Base-by-base conservation (phyloP, 2,113 vertebrate species). In the Oryzias celebensis region DNA sequence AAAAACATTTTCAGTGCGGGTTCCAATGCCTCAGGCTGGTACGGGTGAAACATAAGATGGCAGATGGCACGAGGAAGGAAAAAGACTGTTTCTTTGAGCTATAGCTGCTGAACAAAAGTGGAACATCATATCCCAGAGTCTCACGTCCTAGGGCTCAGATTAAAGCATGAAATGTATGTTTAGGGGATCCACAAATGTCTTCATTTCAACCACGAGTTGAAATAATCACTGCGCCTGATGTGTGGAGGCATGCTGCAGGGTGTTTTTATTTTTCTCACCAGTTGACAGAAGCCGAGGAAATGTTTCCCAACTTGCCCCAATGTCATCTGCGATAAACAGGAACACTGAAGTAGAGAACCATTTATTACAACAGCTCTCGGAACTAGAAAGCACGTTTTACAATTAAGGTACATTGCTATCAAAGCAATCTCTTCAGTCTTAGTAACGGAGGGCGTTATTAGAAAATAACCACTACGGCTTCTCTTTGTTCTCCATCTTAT, bases 21-120 rank as follows among this genome's bases (percentile, higher is more conserved):
- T 74, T 84, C 85, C 78, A 78, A 66, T 43, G 89, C 91, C 90
- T 85, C 65, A 53, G 91, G 89, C 90, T 82, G 82, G 60, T 84
- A 78, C 81, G 68, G 78, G 85, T 88, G 82, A 88, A 88, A 89
- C 88, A 87, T 87, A 81, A 87, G 77, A 84, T 86, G 82, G 85
- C 90, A 93, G 91, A 93, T 92, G 91, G 91, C 79, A 80, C 26
- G 31, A 53, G 68, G 73, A 84, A 68, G 71, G 73, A 83, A 82
- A 78, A 70, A 62, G 73, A 77, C 16, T 83, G 75, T 85, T 88
- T 91, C 86, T 90, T 87, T 73, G 85, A 90, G 81, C 82, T 87
- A 88, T 75, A 77, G 63, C 75, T 80, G 83, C 80, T 82, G 81
- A 85, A 85, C 77, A 81, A 89, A 89, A 88, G 82, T 87, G 73